phyloP scores from a whole-genome alignment of 2,113 vertebrate species.

The Dascyllus trimaculatus region DNA sequence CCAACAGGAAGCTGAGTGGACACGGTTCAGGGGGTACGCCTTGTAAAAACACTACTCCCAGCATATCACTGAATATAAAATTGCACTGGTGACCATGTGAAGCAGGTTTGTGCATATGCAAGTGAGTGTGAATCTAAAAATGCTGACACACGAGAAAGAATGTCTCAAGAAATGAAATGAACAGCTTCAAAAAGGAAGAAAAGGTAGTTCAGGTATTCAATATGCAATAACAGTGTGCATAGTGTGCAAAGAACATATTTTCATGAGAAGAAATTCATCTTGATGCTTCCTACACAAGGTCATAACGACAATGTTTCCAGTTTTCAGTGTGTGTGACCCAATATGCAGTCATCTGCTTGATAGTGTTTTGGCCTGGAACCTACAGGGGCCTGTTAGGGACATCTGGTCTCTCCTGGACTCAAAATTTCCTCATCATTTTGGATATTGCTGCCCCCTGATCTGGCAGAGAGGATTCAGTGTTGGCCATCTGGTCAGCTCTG shows the following conservation, averaged over 20 bases:
- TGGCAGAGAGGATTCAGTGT: conserved; percentile 47
- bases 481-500: conserved; percentile 54
- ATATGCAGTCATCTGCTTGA: conserved; percentile 54
- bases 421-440: conserved; percentile 47
- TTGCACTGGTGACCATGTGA: conserved; percentile 37
- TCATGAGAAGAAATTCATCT: conserved; percentile 2
- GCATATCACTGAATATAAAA: conserved; percentile 73
- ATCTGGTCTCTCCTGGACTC: conserved; percentile 61
- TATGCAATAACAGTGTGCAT: neutral
- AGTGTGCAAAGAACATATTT: neutral
- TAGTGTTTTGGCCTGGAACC: conserved; percentile 34
- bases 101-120: conserved; percentile 37
- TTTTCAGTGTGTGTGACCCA: conserved; percentile 13
- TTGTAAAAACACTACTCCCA: conserved; percentile 76
- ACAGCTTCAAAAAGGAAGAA: neutral
- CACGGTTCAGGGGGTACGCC: conserved; percentile 74
- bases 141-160: neutral
- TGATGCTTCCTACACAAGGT: neutral
- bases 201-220: neutral
- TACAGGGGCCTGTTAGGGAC: conserved; percentile 52
- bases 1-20: conserved; percentile 67
- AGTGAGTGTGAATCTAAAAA: neutral
- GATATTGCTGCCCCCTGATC: conserved; percentile 22
- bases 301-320: conserved; percentile 7
- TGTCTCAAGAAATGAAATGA: neutral